Percentiles rank a stretch among this genome's conserved stretches.
These are phyloP conservation scores for Parauchenoglanis ngamensis DNA, from an alignment of 2,797 vertebrate genomes.

Conservation along the genomic window DNA sequence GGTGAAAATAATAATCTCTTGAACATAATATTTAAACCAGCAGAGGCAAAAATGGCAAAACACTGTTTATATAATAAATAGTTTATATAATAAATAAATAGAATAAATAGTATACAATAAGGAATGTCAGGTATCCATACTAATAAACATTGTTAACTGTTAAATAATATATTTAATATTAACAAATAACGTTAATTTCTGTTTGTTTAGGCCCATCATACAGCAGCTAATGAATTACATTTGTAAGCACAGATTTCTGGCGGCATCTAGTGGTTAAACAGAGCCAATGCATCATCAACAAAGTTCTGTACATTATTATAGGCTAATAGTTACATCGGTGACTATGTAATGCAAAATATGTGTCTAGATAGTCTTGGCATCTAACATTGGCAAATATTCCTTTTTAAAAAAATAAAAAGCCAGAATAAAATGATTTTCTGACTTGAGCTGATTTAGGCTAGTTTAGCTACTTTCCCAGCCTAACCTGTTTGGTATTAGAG, in stretches of 20 bases:
- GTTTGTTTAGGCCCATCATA: neutral
- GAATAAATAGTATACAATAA: neutral
- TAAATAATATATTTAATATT: neutral
- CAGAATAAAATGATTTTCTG: neutral
- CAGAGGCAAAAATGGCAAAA: neutral
- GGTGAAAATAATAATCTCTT: neutral
- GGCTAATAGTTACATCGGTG: neutral
- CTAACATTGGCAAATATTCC: neutral
- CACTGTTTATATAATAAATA: neutral
- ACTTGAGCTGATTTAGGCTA: neutral
- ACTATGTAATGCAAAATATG: neutral
- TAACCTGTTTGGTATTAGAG: neutral
- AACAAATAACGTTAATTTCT: neutral
- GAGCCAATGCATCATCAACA: neutral
- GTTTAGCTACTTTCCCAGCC: neutral
- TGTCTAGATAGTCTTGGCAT: neutral
- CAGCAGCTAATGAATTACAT: neutral
- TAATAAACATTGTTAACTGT: neutral
- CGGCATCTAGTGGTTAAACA: slow-evolving; percentile 11
- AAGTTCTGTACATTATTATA: neutral
- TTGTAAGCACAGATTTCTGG: neutral
- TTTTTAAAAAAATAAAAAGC: neutral
- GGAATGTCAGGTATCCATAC: neutral
- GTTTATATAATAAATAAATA: too few relatives aligned
- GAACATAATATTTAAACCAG: neutral